These are phyloP conservation scores for Dinocampus coccinellae DNA, from an alignment of 2,888 invertebrate genomes.

Conservation along the genomic window DNA sequence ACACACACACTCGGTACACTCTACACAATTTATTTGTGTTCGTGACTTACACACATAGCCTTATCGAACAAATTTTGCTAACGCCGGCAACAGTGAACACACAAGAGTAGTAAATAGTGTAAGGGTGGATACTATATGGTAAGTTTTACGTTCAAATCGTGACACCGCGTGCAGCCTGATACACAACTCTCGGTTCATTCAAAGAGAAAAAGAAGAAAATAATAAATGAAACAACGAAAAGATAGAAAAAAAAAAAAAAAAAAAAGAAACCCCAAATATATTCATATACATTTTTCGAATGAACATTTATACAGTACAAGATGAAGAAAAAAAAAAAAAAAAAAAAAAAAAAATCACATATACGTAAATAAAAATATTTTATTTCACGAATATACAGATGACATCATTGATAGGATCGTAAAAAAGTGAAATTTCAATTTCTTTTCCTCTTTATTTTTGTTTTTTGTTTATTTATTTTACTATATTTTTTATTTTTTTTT, in stretches of 20 bases:
- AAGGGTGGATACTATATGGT: background rate
- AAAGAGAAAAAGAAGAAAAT: too few species aligned
- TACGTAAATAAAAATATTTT: background rate
- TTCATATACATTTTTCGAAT: too few species aligned
- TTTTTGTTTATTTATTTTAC: background rate
- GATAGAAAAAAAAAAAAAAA: too few species aligned
- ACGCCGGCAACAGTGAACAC: background rate
- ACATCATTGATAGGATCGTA: background rate
- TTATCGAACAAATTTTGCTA: conserved; percentile 3
- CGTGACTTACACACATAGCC: background rate
- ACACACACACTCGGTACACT: too few species aligned
- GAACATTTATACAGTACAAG: too few species aligned
- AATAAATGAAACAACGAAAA: too few species aligned
- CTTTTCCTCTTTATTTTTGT: background rate
- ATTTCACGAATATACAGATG: background rate
- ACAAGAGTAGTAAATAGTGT: background rate
- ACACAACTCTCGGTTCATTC: background rate
- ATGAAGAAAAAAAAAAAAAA: background rate
- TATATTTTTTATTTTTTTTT: background rate
- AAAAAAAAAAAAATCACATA: too few species aligned
- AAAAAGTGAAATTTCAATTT: background rate
- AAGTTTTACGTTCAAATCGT: conserved; percentile 6
- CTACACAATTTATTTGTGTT: background rate
- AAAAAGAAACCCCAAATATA: background rate
- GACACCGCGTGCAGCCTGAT: background rate